Evolutionary conservation across 2,888 invertebrate genomes (phyloP).

Genomic region (Chirona hameri): DNA sequence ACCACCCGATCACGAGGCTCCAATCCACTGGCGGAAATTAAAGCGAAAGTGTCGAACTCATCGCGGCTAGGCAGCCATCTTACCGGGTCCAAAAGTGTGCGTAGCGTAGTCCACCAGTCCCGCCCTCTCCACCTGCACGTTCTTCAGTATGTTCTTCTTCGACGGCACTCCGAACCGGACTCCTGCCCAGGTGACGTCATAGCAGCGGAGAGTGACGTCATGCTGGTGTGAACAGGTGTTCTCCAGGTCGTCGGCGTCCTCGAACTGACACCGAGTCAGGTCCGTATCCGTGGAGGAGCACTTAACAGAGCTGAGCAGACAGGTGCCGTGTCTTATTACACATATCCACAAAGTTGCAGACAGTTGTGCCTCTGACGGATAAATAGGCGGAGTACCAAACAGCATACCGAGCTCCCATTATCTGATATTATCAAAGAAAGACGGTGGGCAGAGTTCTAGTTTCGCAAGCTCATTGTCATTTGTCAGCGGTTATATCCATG

Average conservation of each 20-base stretch:
- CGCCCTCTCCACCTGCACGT: conserved; percentile 82
- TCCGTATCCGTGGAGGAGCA: conserved; percentile 90
- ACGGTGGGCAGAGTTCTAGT: too few relatives aligned
- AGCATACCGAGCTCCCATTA: too few relatives aligned
- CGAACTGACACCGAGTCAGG: conserved; percentile 84
- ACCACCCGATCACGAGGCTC: too few relatives aligned
- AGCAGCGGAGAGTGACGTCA: conserved; percentile 76
- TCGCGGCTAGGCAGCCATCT: background rate
- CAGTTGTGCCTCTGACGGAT: too few relatives aligned
- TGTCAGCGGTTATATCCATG: too few relatives aligned
- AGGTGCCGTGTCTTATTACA: background rate
- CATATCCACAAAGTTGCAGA: too few relatives aligned
- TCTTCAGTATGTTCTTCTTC: conserved; percentile 80
- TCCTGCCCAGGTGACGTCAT: conserved; percentile 91
- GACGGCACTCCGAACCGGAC: conserved; percentile 83
- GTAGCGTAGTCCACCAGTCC: conserved; percentile 91
- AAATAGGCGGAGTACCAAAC: too few relatives aligned
- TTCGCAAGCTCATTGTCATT: too few relatives aligned
- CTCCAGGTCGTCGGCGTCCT: conserved; percentile 76
- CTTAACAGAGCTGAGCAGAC: conserved; percentile 54
- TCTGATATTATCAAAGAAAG: too few relatives aligned
- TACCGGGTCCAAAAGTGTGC: conserved; percentile 72
- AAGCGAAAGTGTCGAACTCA: too few relatives aligned
- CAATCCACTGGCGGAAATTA: too few relatives aligned
- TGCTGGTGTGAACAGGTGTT: conserved; percentile 49